Evolutionary conservation across 2,888 invertebrate genomes (phyloP).

Genomic region (Nomada fucata): DNA sequence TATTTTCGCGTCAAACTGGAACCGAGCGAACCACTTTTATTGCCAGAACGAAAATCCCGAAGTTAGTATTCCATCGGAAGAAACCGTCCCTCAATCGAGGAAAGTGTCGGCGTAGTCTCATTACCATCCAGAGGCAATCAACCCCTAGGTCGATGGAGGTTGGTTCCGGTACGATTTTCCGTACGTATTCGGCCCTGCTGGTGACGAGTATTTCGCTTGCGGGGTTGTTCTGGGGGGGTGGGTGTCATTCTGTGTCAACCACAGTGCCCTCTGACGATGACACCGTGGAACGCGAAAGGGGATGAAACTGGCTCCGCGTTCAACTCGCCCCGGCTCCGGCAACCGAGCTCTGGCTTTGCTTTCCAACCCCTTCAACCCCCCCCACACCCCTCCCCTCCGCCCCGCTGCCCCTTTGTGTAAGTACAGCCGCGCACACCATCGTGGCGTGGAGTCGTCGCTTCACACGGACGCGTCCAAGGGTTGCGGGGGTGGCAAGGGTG

Average conservation of each 20-base stretch:
- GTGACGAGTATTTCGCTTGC: conserved; percentile 68
- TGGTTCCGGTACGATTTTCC: conserved; percentile 30
- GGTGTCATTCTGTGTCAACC: conserved; percentile 83
- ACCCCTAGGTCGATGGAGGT: conserved; percentile 8
- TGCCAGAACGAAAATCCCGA: too few relatives aligned
- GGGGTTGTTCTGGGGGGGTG: conserved; percentile 63
- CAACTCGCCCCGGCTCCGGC: conserved; percentile 75
- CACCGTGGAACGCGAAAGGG: conserved; percentile 83
- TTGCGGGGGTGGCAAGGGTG: conserved; percentile 37
- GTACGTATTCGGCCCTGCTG: conserved; percentile 52
- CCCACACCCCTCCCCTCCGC: conserved; percentile 47
- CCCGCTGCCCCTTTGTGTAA: conserved; percentile 57
- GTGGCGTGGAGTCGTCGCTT: conserved; percentile 16
- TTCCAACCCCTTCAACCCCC: conserved; percentile 73
- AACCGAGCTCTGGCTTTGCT: conserved; percentile 69
- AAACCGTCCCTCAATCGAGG: neutral
- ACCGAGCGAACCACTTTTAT: too few relatives aligned
- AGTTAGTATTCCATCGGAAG: neutral
- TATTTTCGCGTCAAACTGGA: too few relatives aligned
- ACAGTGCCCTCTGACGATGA: conserved; percentile 84
- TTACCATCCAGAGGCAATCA: conserved; percentile 46
- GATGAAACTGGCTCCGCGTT: conserved; percentile 79
- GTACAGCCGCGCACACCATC: conserved; percentile 28
- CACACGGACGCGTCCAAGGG: conserved; percentile 28
- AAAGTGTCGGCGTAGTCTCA: conserved; percentile 37